Evolutionary conservation across 1,140 invertebrate species (phyloP).

Genomic region (Lysiphlebus fabarum): DNA sequence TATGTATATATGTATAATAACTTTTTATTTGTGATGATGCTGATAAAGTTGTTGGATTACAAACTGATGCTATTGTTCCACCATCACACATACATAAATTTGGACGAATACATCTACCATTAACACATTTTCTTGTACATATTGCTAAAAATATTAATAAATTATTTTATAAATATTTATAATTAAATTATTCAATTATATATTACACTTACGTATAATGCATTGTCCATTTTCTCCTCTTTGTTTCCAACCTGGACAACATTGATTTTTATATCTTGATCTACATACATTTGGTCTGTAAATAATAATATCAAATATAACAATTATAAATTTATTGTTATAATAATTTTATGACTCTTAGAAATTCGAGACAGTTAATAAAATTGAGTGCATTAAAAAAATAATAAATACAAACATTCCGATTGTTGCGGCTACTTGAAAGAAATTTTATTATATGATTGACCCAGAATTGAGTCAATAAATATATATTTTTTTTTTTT

Average conservation of each 20-base stretch:
- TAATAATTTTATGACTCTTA: too few relatives aligned
- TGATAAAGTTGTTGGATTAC: conserved; percentile 30
- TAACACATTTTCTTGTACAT: conserved; percentile 69
- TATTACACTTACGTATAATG: conserved; percentile 73
- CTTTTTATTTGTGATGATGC: conserved; percentile 5
- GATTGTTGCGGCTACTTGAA: conserved; percentile 4
- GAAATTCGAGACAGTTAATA: too few relatives aligned
- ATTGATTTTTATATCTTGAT: conserved; percentile 65
- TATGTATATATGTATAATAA: too few relatives aligned
- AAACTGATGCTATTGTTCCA: conserved; percentile 58
- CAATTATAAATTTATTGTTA: background rate
- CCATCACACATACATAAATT: conserved; percentile 78
- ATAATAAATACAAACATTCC: background rate
- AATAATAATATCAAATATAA: conserved; percentile 9
- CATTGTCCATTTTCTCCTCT: conserved; percentile 70
- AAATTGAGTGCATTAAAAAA: conserved; percentile 4
- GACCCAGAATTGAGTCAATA: conserved; percentile 9
- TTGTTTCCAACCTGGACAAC: conserved; percentile 79
- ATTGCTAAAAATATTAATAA: conserved; percentile 61
- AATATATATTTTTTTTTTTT: conserved; percentile 1
- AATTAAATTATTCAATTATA: background rate
- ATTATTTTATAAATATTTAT: background rate
- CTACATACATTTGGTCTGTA: conserved; percentile 78
- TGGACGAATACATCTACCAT: conserved; percentile 75
- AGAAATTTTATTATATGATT: conserved; percentile 2